phyloP scores from a whole-genome alignment of 1,140 invertebrate species.

The Microplitis mediator region DNA sequence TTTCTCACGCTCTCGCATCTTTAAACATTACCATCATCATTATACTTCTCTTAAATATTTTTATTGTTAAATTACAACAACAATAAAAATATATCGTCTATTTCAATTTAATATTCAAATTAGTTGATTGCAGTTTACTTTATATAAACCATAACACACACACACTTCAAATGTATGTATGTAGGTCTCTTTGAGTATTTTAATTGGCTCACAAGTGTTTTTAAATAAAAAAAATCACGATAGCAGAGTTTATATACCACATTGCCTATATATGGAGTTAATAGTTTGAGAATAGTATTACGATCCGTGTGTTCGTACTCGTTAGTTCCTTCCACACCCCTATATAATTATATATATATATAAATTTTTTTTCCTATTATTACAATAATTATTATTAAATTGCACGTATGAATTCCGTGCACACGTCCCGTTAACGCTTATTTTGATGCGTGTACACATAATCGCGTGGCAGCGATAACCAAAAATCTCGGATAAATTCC shows the following conservation, averaged over 20 bases:
- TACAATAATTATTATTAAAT: constrained; percentile 13
- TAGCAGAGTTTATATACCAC: constrained; percentile 2
- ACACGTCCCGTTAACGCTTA: constrained; percentile 7
- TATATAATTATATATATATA: background rate
- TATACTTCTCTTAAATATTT: too few relatives aligned
- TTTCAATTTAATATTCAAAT: too few relatives aligned
- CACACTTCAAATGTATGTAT: background rate
- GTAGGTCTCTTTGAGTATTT: constrained; percentile 32
- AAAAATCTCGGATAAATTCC: constrained; percentile 17
- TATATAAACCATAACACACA: background rate
- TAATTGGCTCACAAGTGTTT: constrained; percentile 54
- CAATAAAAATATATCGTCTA: too few relatives aligned
- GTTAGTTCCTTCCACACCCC: constrained; percentile 7
- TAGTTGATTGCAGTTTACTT: too few relatives aligned
- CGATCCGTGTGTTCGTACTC: constrained; percentile 6
- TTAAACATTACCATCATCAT: too few relatives aligned
- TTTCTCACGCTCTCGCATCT: background rate
- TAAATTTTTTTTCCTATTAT: too few relatives aligned
- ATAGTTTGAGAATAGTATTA: background rate
- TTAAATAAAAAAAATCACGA: constrained; percentile 35
- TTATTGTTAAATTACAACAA: too few relatives aligned
- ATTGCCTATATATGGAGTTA: background rate
- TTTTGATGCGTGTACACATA: constrained; percentile 14
- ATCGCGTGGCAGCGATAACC: constrained; percentile 24
- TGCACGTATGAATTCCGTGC: constrained; percentile 2